Evolutionary conservation across 2,797 vertebrate species (phyloP).

Genomic region (Helarctos malayanus): DNA sequence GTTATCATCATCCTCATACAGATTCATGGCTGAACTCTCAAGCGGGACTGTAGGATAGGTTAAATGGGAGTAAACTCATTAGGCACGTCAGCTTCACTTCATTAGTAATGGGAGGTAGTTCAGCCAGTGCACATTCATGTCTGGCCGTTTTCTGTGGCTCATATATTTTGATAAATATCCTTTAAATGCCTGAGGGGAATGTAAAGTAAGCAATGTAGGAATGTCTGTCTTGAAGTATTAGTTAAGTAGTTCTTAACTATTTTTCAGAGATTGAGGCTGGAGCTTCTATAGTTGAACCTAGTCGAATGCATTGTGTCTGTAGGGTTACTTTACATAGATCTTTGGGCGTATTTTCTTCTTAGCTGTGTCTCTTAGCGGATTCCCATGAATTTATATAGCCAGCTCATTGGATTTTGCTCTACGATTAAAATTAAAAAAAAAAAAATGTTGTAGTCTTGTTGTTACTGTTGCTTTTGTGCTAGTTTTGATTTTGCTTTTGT

Average conservation of each 20-base stretch:
- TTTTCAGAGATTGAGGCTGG: background rate
- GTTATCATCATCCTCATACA: background rate
- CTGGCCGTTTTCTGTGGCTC: background rate
- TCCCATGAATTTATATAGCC: background rate
- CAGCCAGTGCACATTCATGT: background rate
- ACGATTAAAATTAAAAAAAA: background rate
- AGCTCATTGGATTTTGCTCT: background rate
- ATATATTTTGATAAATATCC: slow-evolving; percentile 31
- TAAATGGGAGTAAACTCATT: slow-evolving; percentile 63
- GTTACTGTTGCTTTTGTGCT: background rate
- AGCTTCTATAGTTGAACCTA: background rate
- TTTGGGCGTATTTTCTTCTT: background rate
- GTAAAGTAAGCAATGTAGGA: background rate
- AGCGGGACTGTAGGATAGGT: background rate
- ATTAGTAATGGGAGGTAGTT: background rate
- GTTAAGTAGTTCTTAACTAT: background rate
- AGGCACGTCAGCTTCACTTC: background rate
- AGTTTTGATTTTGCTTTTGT: background rate
- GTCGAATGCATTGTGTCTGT: accelerated
- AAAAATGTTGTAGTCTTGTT: background rate
- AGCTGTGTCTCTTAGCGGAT: background rate
- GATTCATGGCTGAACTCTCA: slow-evolving; percentile 39
- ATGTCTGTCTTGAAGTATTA: slow-evolving; percentile 15
- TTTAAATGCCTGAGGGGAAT: background rate
- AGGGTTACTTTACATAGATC: background rate